phyloP scores from a whole-genome alignment of 2,797 vertebrate genomes.

The Philypnodon macrostomus region DNA sequence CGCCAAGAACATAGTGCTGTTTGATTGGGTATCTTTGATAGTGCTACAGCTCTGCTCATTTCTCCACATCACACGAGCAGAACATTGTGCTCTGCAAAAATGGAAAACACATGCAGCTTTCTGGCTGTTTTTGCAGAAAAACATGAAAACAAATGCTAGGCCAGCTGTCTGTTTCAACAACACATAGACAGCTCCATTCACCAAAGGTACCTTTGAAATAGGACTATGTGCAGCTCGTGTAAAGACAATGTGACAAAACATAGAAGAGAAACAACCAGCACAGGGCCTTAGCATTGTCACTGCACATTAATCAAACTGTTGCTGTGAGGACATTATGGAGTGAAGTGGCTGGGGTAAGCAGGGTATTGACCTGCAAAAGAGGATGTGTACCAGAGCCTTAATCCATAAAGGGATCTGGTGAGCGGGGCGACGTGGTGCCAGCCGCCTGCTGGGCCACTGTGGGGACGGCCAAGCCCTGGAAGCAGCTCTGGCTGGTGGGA shows the following conservation, averaged over 20 bases:
- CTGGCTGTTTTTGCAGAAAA: conserved; percentile 4
- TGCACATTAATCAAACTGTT: conserved; percentile 8
- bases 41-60: conserved; percentile 29
- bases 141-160: conserved; percentile 30
- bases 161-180: conserved; percentile 36
- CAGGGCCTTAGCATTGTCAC: conserved; percentile 14
- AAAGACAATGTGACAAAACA: neutral
- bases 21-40: conserved; percentile 50
- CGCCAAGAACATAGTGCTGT: conserved; percentile 7
- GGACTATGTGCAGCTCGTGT: conserved; percentile 23
- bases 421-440: conserved; percentile 60
- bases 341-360: conserved; percentile 31
- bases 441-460: conserved; percentile 62
- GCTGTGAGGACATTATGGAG: conserved; percentile 10
- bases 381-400: conserved; percentile 55
- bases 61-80: conserved; percentile 30
- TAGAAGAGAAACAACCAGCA: conserved; percentile 6
- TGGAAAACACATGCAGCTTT: conserved; percentile 26
- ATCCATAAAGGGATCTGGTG: conserved; percentile 68
- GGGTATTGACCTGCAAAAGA: conserved; percentile 62
- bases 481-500: conserved; percentile 71
- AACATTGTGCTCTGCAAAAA: conserved; percentile 24
- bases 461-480: conserved; percentile 66
- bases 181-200: conserved; percentile 22
- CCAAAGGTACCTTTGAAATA: conserved; percentile 19